A percentile compares a stretch with the other conserved stretches of the same genome.
phyloP scores from a whole-genome alignment of 2,113 vertebrate species.

The Mesocricetus auratus region DNA sequence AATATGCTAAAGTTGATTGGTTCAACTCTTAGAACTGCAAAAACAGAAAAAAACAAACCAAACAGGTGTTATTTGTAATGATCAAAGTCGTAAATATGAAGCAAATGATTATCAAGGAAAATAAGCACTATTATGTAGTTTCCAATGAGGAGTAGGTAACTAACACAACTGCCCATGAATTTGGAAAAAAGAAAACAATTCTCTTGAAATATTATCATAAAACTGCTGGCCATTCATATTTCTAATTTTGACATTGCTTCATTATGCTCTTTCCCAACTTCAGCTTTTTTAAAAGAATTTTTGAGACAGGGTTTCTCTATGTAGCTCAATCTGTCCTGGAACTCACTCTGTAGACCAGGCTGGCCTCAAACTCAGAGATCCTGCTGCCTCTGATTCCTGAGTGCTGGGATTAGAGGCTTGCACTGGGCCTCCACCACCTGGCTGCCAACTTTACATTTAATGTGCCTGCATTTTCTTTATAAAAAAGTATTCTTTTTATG shows the following conservation, averaged over 20 bases:
- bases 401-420: neutral
- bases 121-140: neutral
- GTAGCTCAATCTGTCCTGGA: neutral
- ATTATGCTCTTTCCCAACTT: neutral
- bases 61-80: neutral
- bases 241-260: conserved; percentile 40
- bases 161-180: neutral
- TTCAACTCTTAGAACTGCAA: neutral
- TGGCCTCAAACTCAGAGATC: neutral
- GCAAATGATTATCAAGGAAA: neutral
- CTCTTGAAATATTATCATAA: neutral
- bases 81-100: neutral
- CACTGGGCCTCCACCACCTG: no score
- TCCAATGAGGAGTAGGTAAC: neutral
- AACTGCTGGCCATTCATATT: neutral
- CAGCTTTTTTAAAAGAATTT: neutral
- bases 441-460: neutral
- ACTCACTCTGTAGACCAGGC: neutral
- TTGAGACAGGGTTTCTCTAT: neutral
- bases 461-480: conserved; percentile 29
- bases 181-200: conserved; percentile 35
- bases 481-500: neutral
- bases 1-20: neutral
- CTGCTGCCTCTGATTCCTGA: neutral
- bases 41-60: neutral